phyloP scores from a whole-genome alignment of 2,888 invertebrate genomes.

The Anagyrus pseudococci region DNA sequence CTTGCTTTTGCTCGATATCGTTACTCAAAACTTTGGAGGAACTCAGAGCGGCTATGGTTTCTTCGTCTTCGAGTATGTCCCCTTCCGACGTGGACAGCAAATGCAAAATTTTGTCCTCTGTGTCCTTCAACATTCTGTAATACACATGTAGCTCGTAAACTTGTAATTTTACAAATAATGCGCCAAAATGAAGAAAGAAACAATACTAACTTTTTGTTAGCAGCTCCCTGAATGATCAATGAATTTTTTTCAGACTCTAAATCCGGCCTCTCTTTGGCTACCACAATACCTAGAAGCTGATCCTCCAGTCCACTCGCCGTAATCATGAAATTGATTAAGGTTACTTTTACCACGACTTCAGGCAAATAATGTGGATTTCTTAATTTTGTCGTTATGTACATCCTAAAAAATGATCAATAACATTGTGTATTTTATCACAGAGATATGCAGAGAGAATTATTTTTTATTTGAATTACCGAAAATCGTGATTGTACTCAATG shows the following conservation, averaged over 20 bases:
- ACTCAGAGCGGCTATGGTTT: constrained; percentile 83
- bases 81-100: constrained; percentile 76
- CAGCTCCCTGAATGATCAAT: constrained; percentile 86
- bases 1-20: constrained; percentile 91
- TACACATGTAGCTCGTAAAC: constrained; percentile 2
- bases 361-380: constrained; percentile 94
- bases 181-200: constrained; percentile 3
- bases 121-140: constrained; percentile 80
- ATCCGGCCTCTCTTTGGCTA: constrained; percentile 90
- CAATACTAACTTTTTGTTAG: constrained; percentile 69
- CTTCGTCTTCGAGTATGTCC: constrained; percentile 90
- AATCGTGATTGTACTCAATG: constrained; percentile 86
- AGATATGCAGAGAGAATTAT: background rate
- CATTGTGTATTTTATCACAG: background rate
- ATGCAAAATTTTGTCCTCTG: constrained; percentile 89
- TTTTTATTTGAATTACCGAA: constrained; percentile 68
- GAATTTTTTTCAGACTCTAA: constrained; percentile 89
- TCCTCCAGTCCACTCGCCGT: constrained; percentile 88
- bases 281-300: constrained; percentile 87
- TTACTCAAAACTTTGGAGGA: constrained; percentile 89
- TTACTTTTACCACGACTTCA: constrained; percentile 90
- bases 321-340: constrained; percentile 91
- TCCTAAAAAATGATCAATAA: constrained; percentile 61
- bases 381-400: constrained; percentile 93
- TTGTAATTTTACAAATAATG: background rate